Evolutionary conservation across 2,797 vertebrate genomes (phyloP).

Genomic region (Gila robusta): DNA sequence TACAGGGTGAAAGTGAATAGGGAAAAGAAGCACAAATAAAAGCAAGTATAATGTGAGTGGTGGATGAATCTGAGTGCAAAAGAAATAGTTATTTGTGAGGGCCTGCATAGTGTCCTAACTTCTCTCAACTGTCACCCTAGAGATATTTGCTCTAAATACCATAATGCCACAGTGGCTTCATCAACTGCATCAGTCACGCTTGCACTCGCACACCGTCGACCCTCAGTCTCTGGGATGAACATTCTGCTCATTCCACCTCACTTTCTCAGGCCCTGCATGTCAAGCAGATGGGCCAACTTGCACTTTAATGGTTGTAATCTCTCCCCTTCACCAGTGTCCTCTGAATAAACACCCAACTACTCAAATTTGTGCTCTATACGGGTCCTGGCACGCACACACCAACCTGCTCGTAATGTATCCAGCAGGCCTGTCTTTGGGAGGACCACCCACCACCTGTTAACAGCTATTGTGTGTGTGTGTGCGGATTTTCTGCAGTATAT

Average conservation of each 20-base stretch:
- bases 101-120: conserved; percentile 48
- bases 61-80: not conserved
- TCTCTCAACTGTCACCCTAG: conserved; percentile 73
- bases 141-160: conserved; percentile 72
- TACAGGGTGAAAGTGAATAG: not conserved
- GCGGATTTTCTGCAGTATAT: conserved; percentile 20
- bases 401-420: conserved; percentile 34
- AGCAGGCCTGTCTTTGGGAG: conserved; percentile 43
- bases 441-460: conserved; percentile 45
- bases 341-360: conserved; percentile 44
- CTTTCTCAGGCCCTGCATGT: conserved; percentile 85
- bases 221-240: conserved; percentile 59
- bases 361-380: conserved; percentile 21
- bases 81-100: conserved; percentile 45
- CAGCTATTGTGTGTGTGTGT: conserved; percentile 24
- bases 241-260: conserved; percentile 79
- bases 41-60: not conserved
- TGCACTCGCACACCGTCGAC: conserved; percentile 21
- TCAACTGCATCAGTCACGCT: conserved; percentile 57
- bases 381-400: conserved; percentile 41
- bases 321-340: conserved; percentile 21
- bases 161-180: conserved; percentile 67
- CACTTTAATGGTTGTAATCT: conserved; percentile 46
- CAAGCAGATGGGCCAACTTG: conserved; percentile 79
- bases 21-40: not conserved